Base-by-base conservation (phyloP, 2,888 invertebrate genomes). In the Melinaea marsaeus region DNA sequence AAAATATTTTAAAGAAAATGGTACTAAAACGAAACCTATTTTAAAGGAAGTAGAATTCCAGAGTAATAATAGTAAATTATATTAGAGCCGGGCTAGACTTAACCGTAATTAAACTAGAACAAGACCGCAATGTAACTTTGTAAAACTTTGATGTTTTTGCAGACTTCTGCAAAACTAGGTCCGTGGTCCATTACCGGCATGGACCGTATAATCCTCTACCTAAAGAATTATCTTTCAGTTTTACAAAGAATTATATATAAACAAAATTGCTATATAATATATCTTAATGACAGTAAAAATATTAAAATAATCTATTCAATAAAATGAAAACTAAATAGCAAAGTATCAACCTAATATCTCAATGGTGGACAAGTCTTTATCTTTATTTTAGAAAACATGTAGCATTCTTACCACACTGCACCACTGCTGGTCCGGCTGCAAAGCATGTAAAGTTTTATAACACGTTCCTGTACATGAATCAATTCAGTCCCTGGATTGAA, bases 141-240 rank as follows among this genome's bases (percentile, higher is more conserved):
- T n/a, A 34, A 61, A 57, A 54, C 58, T 64, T 56, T 60, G 48
- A 57, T 66, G 59, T 60, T 56, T 56, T 60, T 60, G 51, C 54
- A 60, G 60, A 54, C 60, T 57, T 57, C 54, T 51, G 51, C 57
- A 60, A 63, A 63, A 61, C 32, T 48, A 54, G 59, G 51, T 59
- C 51, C 57, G 47, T 55, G 32, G 60, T 54, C 57, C 57, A 47
- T 57, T 60, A 56, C 48, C 58, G 57, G 48, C 57, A 51, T 61
- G 61, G 32, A 51, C 51, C 51, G 32, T 51, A 51, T 51, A 51
- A 51, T 51, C 51, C 51, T 51, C 51, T 51, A 51, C 32, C 51
- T 51, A 51, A 51, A 51, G 51, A 51, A 51, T 51, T 51, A 51
- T 51, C 32, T 51, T 51, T 51, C 32, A 51, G 32, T 32, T 51